Evolutionary conservation across 2,888 invertebrate genomes (phyloP).

Genomic region (Scaptomyza parva): DNA sequence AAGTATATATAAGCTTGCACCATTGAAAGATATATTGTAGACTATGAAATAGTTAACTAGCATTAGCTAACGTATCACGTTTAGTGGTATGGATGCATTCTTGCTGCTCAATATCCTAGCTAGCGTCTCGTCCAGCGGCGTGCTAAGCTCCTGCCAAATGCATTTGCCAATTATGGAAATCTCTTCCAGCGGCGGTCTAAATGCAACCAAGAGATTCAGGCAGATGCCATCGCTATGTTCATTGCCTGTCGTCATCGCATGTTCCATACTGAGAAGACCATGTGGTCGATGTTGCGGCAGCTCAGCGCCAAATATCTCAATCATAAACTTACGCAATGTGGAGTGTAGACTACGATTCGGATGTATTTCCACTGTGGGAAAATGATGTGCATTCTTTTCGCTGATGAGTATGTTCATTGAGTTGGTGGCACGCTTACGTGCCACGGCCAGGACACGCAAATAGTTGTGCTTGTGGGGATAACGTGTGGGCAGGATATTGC

Average conservation of each 20-base stretch:
- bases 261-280: slow-evolving; percentile 92
- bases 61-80: slow-evolving; percentile 89
- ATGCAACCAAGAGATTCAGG: slow-evolving; percentile 92
- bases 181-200: slow-evolving; percentile 93
- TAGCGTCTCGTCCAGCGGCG: slow-evolving; percentile 88
- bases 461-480: slow-evolving; percentile 90
- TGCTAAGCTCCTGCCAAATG: slow-evolving; percentile 93
- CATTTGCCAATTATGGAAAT: slow-evolving; percentile 94
- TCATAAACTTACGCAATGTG: slow-evolving; percentile 94
- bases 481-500: slow-evolving; percentile 89
- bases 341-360: slow-evolving; percentile 93
- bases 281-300: slow-evolving; percentile 92
- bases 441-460: slow-evolving; percentile 91
- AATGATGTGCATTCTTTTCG: slow-evolving; percentile 92
- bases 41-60: slow-evolving; percentile 24
- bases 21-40: slow-evolving; percentile 33
- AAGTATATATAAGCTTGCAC: slow-evolving; percentile 50
- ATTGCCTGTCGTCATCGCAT: slow-evolving; percentile 86
- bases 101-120: slow-evolving; percentile 89
- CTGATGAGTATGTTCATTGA: slow-evolving; percentile 93
- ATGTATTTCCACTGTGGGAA: slow-evolving; percentile 95
- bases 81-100: slow-evolving; percentile 92
- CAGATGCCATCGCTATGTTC: slow-evolving; percentile 90
- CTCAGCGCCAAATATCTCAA: slow-evolving; percentile 95
- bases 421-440: slow-evolving; percentile 92